Base-by-base conservation (phyloP, 2,888 invertebrate genomes). In the Gortyna flavago region DNA sequence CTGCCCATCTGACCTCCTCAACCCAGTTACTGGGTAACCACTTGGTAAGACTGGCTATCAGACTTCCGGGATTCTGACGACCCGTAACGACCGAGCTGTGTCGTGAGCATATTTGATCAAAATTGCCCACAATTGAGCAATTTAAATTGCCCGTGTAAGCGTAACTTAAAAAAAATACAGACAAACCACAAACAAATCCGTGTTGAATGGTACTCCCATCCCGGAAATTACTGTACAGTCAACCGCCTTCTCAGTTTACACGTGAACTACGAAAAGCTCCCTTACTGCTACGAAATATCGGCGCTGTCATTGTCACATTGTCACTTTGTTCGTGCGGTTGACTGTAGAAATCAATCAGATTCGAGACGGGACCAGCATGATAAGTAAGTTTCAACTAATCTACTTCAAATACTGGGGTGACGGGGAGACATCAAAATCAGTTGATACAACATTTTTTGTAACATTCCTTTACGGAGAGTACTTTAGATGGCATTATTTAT, bases 211-310 rank as follows among this genome's bases (percentile, higher is more conserved):
- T 6, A 32, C 25, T 62, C 54, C 62, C 44, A 68, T 54, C 57
- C 67, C 76, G 87, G 83, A 86, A 77, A 73, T 79, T 13, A 72
- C 32, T 16, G 25, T 54, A 61, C 81, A 65, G 54, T 74, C n/a
- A 57, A 44, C n/a, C 21, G 9, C 41, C 57, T 18, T 16, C 2
- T n/a, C 1, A 41, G 6, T 8, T 25, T 0, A 32, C 25, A 41
- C 32, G 5, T 41, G n/a, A 44, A 6, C 41, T 41, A 32, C 73
- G 6, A 54, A 54, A 41, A 73, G 0, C 41, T 41, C 6, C n/a
- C 54, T 74, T 73, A 29, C 7, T 38, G 38, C 11, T 29, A 25
- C 7, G 21, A 18, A 38, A 51, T 25, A 29, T 38, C 2, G 29
- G 11, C 48, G 32, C 32, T 41, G 5, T 41, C 32, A 18, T 1